Evolutionary conservation across 2,888 invertebrate genomes (phyloP), one percentile per base, ranked within the genome.

Genomic region (Volucella zonaria): DNA sequence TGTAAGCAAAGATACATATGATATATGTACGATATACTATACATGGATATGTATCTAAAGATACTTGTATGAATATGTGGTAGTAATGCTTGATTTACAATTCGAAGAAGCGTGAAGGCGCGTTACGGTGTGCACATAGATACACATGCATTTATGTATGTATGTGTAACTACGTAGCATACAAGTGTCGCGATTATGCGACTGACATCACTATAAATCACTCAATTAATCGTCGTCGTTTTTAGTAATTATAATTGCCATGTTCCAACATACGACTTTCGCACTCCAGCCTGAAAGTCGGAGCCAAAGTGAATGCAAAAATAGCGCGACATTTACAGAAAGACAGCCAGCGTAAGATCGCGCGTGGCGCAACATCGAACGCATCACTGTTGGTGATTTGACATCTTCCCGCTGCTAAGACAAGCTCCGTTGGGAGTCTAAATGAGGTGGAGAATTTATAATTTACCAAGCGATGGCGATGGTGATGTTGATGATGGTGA

Each of bases 161-260:
- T 31, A 31, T 31, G 31, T 31, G 31, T 31, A 31, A 31, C 6
- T 31, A 31, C 31, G 31, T 31, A 31, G 70, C 81, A 71, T 86
- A 78, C 81, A 85, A 76, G 85, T 85, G 71, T 81, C 76, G 76
- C 81, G 76, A 85, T 80, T 83, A 80, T 85, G 85, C 81, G 67
- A 58, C 76, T 85, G 83, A 86, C 76, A 76, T 66, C 62, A 76
- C 77, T 87, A 87, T 87, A 87, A 87, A 87, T 87, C 87, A 87
- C 87, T 87, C 83, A 86, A 87, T 86, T 87, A 87, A 87, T 87
- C 87, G 87, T 86, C 83, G 86, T 86, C 86, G 81, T 82, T 83
- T 83, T 81, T 80, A 86, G 86, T 86, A 86, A 87, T 87, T 86
- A 86, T 86, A 85, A 85, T 85, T 85, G 81, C 85, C 81, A 85